Conservation (phyloP, 2,888 invertebrate genomes). For the Ichneumoninae sp. region DNA sequence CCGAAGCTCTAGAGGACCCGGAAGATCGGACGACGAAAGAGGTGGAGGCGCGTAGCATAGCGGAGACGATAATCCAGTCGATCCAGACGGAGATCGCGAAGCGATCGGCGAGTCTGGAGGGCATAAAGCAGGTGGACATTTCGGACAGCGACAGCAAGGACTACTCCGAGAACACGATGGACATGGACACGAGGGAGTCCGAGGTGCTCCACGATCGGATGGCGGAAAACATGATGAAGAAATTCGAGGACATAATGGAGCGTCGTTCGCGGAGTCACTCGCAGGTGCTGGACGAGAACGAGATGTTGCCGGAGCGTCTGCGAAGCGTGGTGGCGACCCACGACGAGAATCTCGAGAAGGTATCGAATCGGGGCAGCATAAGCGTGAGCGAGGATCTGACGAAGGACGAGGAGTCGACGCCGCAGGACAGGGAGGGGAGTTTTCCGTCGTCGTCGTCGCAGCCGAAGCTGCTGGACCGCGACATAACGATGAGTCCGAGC, state of each 20-base stretch:
- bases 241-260: constrained; percentile 77
- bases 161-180: constrained; percentile 69
- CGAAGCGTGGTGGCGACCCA: constrained; percentile 60
- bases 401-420: constrained; percentile 79
- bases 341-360: constrained; percentile 73
- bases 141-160: constrained; percentile 65
- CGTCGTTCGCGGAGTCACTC: constrained; percentile 60
- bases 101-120: constrained; percentile 72
- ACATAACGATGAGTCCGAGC: constrained; percentile 80
- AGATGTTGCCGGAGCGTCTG: constrained; percentile 46
- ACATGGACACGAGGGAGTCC: constrained; percentile 68
- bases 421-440: constrained; percentile 76
- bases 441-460: constrained; percentile 74
- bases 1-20: constrained; percentile 65
- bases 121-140: constrained; percentile 58
- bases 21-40: constrained; percentile 69
- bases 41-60: constrained; percentile 76
- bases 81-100: constrained; percentile 79
- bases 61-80: constrained; percentile 78
- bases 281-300: constrained; percentile 67
- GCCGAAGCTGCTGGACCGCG: constrained; percentile 74
- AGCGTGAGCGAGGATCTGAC: constrained; percentile 80
- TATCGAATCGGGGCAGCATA: constrained; percentile 75
- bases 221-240: constrained; percentile 79
- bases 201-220: constrained; percentile 76